Evolutionary conservation across 2,113 vertebrate genomes (phyloP).

Genomic region (Cheirogaleus medius): DNA sequence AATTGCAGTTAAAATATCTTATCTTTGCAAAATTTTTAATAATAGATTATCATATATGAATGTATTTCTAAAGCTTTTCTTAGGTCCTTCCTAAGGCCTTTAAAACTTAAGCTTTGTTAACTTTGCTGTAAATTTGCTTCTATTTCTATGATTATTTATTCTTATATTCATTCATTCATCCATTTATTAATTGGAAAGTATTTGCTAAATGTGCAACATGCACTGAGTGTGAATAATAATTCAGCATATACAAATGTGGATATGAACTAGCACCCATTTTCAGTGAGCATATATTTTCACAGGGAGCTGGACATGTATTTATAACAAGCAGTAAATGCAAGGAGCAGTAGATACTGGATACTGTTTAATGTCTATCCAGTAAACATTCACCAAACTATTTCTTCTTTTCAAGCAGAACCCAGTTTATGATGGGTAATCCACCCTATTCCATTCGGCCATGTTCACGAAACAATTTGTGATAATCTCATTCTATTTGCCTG

Average conservation of each 20-base stretch:
- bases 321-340: background rate
- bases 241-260: background rate
- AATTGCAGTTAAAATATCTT: background rate
- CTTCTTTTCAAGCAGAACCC: background rate
- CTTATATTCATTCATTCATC: background rate
- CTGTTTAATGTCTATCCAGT: background rate
- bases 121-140: background rate
- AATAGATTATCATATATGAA: background rate
- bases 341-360: background rate
- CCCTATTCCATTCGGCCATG: background rate
- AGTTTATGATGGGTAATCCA: background rate
- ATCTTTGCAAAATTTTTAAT: background rate
- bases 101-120: constrained; percentile 6
- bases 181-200: background rate
- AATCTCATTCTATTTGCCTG: background rate
- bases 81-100: background rate
- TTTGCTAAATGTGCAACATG: background rate
- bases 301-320: background rate
- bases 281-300: background rate
- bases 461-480: background rate
- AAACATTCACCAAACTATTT: background rate
- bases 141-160: background rate
- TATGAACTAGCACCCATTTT: background rate
- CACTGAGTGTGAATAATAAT: background rate
- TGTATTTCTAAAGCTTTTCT: background rate